Evolutionary conservation across 2,888 invertebrate species (phyloP), one percentile per base, ranked within the genome.

Genomic region (Protonemura montana): DNA sequence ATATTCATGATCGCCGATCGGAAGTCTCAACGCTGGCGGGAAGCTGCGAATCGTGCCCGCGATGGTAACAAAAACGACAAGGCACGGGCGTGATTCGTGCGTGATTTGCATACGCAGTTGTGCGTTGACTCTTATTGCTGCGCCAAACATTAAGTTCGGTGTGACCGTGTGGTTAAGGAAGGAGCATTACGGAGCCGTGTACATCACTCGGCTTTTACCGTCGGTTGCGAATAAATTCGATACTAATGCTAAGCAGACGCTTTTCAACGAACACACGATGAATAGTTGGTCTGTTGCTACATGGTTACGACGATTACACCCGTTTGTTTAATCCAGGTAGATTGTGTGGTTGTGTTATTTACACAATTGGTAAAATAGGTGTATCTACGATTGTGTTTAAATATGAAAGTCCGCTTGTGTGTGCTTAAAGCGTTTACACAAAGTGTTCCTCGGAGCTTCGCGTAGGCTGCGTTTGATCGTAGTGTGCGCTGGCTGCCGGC

Each of bases 1-100:
- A 78, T 78, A 78, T 78, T 78, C 78, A 78, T 78, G 78, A 25
- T 13, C 78, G 26, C 25, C 28, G 78, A 78, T 78, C 78, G 78
- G 78, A 78, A 25, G 78, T 26, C 78, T 0, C n/a, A 5, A 2
- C 5, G 35, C 16, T 16, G 2, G 1, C 59, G 59, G 59, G 59
- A 59, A 7, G 59, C 59, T 59, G 59, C 59, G 59, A 59, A 21
- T 21, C 59, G 59, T 59, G 35, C 35, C 35, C 35, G 35, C 35
- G 59, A 41, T 59, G 6, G 59, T 1, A 21, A 59, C 13, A 59
- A 59, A 13, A 21, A 3, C 21, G 1, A n/a, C n/a, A n/a, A n/a
- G n/a, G 16, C 59, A 21, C 16, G 59, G 16, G 21, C 59, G 59
- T 59, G 59, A 59, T 21, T 21, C 3, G 59, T 21, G 59, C 2